phyloP scores from a whole-genome alignment of 2,113 vertebrate species.

The Gymnocephalus cernua region DNA sequence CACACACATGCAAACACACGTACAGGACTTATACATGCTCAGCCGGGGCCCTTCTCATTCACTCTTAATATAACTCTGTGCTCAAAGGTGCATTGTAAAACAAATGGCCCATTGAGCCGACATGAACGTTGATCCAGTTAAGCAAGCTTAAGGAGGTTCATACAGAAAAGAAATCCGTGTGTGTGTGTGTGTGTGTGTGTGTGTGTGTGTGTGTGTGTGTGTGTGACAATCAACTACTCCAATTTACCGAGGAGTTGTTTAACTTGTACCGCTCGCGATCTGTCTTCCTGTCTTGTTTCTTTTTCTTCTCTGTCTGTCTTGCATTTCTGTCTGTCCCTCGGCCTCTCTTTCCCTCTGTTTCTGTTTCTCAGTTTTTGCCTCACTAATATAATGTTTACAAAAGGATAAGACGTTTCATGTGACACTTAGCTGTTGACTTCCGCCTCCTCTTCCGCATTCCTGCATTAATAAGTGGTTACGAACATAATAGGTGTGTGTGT shows the following conservation, averaged over 20 bases:
- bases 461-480: conserved; percentile 53
- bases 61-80: conserved; percentile 1
- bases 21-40: not conserved
- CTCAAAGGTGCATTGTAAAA: conserved; percentile 17
- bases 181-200: not conserved
- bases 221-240: not conserved
- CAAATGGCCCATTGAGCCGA: not conserved
- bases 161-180: not conserved
- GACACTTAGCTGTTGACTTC: conserved; percentile 66
- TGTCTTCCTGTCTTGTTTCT: not conserved
- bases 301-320: not conserved
- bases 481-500: conserved; percentile 22
- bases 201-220: not conserved
- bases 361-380: conserved; percentile 33
- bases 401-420: conserved; percentile 74
- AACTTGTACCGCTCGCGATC: not conserved
- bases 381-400: conserved; percentile 61
- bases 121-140: conserved; percentile 9
- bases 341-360: not conserved
- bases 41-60: not conserved
- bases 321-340: not conserved
- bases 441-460: conserved; percentile 73
- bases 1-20: conserved; percentile 4
- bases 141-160: conserved; percentile 3
- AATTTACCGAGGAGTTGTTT: not conserved